Evolutionary conservation across 2,888 invertebrate genomes (phyloP), one percentile per base, ranked within the genome.

Genomic region (Orchesella flavescens): DNA sequence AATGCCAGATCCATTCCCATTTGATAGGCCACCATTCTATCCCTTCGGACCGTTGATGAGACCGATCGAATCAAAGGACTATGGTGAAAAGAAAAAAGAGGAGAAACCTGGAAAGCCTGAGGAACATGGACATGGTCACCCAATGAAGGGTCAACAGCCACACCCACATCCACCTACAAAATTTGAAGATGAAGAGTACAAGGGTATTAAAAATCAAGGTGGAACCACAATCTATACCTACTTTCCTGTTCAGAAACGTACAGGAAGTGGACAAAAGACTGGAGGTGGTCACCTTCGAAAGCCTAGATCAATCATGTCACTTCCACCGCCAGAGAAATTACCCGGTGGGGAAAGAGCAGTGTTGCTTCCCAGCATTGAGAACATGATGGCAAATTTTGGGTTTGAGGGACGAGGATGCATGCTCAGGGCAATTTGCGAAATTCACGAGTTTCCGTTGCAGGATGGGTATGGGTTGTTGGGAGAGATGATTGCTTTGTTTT

Each of bases 311-410:
- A 59, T 88, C 3, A 63, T 88, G 81, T 82, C 85, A 0, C 76
- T 88, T 3, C 88, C 88, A n/a, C 86, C 87, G 12, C 86, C 88
- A 9, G 87, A 86, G n/a, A 83, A 71, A 17, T 68, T 87, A 9
- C 86, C 68, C n/a, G 88, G 88, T 15, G 88, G 88, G 46, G 88
- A 88, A 74, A 24, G 88, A 24, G 88, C 88, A 10, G 44, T 85
- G n/a, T 68, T 88, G 1, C 49, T 88, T 59, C 87, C 88, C 12
- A 83, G 81, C 34, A 73, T 88, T 66, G 87, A 88, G 46, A 75
- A 63, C n/a, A 63, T 87, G 44, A 57, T 87, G 44, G 55, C 61
- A 10, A 78, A 81, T 7, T 61, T 87, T 59, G 88, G 88, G 19
- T 81, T 87, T 17, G 74, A 83, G 9, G 87, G 87, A 13, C 73